Percentiles rank a stretch among this genome's conserved stretches.
Conservation (phyloP, 1,140 invertebrate species). For the Latrodectus geometricus region DNA sequence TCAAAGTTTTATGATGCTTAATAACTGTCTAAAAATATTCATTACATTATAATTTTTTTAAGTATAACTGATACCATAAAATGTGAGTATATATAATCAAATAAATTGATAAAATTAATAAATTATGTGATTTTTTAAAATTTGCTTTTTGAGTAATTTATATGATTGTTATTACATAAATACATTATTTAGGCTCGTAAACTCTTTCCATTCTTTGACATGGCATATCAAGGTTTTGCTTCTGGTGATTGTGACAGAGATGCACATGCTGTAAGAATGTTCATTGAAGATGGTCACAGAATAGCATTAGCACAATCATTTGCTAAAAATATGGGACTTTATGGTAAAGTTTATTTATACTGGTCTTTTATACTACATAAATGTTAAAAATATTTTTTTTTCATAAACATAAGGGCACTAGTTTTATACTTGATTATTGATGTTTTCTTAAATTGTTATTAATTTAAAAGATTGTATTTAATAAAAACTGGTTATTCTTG, state of each 20-base stretch:
- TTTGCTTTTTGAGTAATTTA: slow-evolving; percentile 64
- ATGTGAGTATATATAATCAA: too few species aligned
- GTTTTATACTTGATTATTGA: too few species aligned
- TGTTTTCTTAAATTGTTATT: too few species aligned
- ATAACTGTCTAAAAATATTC: neutral
- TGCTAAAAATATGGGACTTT: slow-evolving; percentile 99
- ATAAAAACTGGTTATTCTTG: slow-evolving; percentile 15
- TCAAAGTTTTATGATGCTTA: too few species aligned
- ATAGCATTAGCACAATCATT: slow-evolving; percentile 94
- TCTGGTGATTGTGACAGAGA: slow-evolving; percentile 87
- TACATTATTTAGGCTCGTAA: slow-evolving; percentile 71
- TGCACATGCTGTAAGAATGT: slow-evolving; percentile 88
- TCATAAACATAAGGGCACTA: too few species aligned
- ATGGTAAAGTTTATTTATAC: slow-evolving; percentile 73
- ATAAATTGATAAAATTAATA: slow-evolving; percentile 70
- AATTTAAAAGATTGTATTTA: too few species aligned
- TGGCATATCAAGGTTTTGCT: slow-evolving; percentile 98
- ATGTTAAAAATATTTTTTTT: too few species aligned
- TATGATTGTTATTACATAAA: neutral
- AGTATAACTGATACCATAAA: neutral
- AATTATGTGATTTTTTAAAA: neutral
- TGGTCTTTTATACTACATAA: too few species aligned
- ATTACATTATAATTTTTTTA: neutral
- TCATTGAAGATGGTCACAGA: slow-evolving; percentile 92
- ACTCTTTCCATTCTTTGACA: slow-evolving; percentile 98